A percentile compares a stretch with the other conserved stretches of the same genome.
Conservation (phyloP, 2,888 invertebrate species). For the Polyploca ridens region DNA sequence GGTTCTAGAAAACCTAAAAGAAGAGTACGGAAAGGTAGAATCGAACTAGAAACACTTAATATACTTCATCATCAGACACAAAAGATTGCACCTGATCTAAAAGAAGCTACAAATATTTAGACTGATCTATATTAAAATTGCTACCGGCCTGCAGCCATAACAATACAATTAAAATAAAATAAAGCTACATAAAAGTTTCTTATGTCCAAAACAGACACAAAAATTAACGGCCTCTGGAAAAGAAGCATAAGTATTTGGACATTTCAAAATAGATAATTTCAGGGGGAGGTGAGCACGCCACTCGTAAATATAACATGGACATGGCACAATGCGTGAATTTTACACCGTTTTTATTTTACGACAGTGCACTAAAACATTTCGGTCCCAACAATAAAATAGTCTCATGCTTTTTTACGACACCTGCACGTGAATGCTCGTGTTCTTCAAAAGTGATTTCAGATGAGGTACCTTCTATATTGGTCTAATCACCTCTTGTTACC, state of each 20-base stretch:
- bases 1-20: too few relatives aligned
- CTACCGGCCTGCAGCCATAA: constrained; percentile 2
- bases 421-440: constrained; percentile 60
- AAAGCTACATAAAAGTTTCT: background rate
- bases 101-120: background rate
- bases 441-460: constrained; percentile 67
- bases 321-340: constrained; percentile 74
- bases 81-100: background rate
- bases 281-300: constrained; percentile 37
- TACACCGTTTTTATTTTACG: constrained; percentile 78
- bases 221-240: constrained; percentile 22
- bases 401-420: constrained; percentile 75
- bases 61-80: too few relatives aligned
- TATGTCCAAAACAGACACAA: constrained; percentile 2
- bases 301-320: constrained; percentile 64
- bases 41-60: too few relatives aligned
- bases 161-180: constrained; percentile 9
- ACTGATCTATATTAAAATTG: background rate
- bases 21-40: too few relatives aligned
- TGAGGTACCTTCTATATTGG: constrained; percentile 30
- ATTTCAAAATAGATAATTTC: constrained; percentile 54
- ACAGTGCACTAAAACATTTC: constrained; percentile 72
- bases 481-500: constrained; percentile 24
- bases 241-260: constrained; percentile 30
- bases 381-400: constrained; percentile 73